Percentiles rank a stretch among this genome's conserved stretches.
Conservation (phyloP, 2,797 vertebrate species). For the Xyrichtys novacula region DNA sequence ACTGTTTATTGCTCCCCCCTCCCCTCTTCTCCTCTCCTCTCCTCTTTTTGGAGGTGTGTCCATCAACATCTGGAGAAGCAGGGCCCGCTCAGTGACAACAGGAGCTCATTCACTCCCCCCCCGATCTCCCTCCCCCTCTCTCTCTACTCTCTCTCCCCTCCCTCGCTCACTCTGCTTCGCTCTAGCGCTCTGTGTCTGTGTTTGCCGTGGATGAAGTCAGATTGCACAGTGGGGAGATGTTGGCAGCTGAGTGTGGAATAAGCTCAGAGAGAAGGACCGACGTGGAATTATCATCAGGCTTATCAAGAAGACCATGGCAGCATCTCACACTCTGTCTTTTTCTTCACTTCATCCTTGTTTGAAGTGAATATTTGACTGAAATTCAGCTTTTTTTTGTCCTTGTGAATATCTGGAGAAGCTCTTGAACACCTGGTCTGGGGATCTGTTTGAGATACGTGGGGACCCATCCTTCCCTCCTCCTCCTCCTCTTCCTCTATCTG, state of each 20-base stretch:
- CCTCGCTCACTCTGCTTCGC: conserved; percentile 47
- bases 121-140: conserved; percentile 24
- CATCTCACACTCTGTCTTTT: conserved; percentile 10
- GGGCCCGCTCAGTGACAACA: conserved; percentile 52
- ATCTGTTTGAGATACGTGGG: conserved; percentile 32
- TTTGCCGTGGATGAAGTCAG: conserved; percentile 73
- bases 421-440: conserved; percentile 27
- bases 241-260: conserved; percentile 73
- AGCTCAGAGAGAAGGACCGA: conserved; percentile 54
- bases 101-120: conserved; percentile 65
- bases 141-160: conserved; percentile 21
- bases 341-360: conserved; percentile 42
- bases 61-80: conserved; percentile 81
- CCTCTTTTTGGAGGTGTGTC: conserved; percentile 76
- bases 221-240: conserved; percentile 72
- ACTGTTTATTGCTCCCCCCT: conserved; percentile 44
- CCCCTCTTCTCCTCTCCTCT: conserved; percentile 26
- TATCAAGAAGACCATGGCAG: conserved; percentile 64
- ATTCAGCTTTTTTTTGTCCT: neutral
- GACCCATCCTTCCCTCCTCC: conserved; percentile 16
- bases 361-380: conserved; percentile 44
- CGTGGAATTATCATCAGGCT: conserved; percentile 57
- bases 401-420: neutral
- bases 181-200: conserved; percentile 52
- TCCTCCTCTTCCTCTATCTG: too few species aligned